phyloP scores from a whole-genome alignment of 2,113 vertebrate species.

The Scatophagus argus region DNA sequence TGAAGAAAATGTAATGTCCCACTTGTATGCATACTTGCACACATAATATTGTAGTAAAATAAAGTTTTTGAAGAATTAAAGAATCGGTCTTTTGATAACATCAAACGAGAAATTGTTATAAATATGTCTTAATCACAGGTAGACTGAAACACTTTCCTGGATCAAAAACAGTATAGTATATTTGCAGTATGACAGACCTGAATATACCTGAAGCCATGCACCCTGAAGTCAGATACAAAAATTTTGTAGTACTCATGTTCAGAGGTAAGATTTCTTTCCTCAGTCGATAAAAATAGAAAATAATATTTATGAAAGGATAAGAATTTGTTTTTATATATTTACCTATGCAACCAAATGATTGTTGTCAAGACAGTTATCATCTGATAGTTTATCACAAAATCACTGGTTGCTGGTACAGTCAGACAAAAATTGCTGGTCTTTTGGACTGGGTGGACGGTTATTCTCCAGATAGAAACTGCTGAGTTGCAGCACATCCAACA shows the following conservation, averaged over 20 bases:
- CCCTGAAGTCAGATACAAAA: not conserved
- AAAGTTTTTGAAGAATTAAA: not conserved
- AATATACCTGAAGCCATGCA: not conserved
- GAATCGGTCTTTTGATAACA: not conserved
- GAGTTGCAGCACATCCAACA: constrained; percentile 35
- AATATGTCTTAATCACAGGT: not conserved
- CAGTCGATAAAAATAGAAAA: constrained; percentile 25
- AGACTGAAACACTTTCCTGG: not conserved
- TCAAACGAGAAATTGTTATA: not conserved
- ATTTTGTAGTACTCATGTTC: not conserved
- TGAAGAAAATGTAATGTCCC: not conserved
- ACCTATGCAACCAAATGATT: constrained; percentile 61
- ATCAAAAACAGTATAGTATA: not conserved
- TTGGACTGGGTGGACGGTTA: constrained; percentile 45
- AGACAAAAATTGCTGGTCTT: constrained; percentile 76
- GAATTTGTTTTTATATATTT: constrained; percentile 63
- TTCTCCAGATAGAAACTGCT: constrained; percentile 50
- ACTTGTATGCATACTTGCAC: not conserved
- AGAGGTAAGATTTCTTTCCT: not conserved
- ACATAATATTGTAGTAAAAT: not conserved
- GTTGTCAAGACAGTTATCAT: constrained; percentile 52
- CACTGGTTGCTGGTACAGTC: constrained; percentile 62
- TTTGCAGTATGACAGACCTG: not conserved
- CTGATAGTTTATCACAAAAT: constrained; percentile 71
- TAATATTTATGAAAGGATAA: constrained; percentile 38